phyloP scores from a whole-genome alignment of 2,797 vertebrate genomes.

The Myotis daubentonii region DNA sequence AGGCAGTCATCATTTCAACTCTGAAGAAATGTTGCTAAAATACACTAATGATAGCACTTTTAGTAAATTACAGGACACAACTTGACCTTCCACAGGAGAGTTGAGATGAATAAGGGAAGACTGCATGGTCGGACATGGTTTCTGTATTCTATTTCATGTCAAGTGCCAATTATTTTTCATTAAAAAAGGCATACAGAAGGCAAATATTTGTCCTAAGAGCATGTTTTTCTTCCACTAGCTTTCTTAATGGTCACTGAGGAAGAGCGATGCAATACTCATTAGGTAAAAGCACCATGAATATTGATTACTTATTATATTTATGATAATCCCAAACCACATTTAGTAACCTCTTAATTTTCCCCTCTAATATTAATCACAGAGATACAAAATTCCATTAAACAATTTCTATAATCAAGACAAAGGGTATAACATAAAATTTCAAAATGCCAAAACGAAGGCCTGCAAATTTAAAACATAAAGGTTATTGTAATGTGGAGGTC shows the following conservation, averaged over 20 bases:
- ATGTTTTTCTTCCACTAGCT: slow-evolving; percentile 14
- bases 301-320: slow-evolving; percentile 35
- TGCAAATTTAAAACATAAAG: neutral
- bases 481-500: neutral
- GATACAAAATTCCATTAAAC: slow-evolving; percentile 33
- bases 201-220: slow-evolving; percentile 5
- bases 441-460: neutral
- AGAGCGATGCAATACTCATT: neutral
- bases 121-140: neutral
- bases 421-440: neutral
- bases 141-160: slow-evolving; percentile 68
- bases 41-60: slow-evolving; percentile 58
- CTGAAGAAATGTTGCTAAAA: slow-evolving; percentile 52
- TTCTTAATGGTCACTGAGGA: slow-evolving; percentile 53
- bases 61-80: slow-evolving; percentile 55
- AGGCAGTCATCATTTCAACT: slow-evolving; percentile 59
- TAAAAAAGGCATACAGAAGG: slow-evolving; percentile 73
- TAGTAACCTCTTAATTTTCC: slow-evolving; percentile 33
- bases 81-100: slow-evolving; percentile 51
- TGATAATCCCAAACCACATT: neutral
- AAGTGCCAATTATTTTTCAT: slow-evolving; percentile 82
- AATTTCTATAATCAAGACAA: slow-evolving; percentile 50
- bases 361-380: slow-evolving; percentile 24
- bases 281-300: slow-evolving; percentile 48
- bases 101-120: neutral